A percentile compares a stretch with the other conserved stretches of the same genome.
Conservation (phyloP, 2,113 vertebrate species). For the Phocoena phocoena region DNA sequence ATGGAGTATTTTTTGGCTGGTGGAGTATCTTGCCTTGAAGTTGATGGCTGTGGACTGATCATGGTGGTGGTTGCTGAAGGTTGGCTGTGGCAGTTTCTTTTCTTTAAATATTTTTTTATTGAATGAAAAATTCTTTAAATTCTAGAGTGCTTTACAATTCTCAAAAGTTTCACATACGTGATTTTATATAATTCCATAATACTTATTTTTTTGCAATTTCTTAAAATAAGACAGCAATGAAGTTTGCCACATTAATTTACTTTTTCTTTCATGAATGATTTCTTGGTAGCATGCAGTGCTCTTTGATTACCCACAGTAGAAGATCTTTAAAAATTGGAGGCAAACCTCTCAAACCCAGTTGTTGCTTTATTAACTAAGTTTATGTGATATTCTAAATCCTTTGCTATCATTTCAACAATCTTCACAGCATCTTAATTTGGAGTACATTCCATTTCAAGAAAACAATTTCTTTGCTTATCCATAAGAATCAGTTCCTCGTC, state of each 20-base stretch:
- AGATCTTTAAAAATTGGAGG: not conserved
- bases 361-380: not conserved
- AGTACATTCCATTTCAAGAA: not conserved
- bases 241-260: not conserved
- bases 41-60: not conserved
- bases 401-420: not conserved
- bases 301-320: not conserved
- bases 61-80: not conserved
- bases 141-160: not conserved
- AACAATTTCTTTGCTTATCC: not conserved
- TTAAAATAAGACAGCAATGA: not conserved
- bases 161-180: not conserved
- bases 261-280: not conserved
- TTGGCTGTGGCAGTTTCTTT: not conserved
- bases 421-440: not conserved
- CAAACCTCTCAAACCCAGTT: not conserved
- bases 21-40: not conserved
- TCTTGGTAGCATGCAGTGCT: not conserved
- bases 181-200: not conserved
- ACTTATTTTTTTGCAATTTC: not conserved
- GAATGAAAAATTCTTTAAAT: not conserved
- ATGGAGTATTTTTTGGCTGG: not conserved
- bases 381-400: not conserved
- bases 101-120: not conserved
- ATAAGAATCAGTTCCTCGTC: not conserved